Evolutionary conservation across 92 coral and sea anemone species (phyloP), one percentile per base, ranked within the genome.

Genomic region (Paragorgia papillata): DNA sequence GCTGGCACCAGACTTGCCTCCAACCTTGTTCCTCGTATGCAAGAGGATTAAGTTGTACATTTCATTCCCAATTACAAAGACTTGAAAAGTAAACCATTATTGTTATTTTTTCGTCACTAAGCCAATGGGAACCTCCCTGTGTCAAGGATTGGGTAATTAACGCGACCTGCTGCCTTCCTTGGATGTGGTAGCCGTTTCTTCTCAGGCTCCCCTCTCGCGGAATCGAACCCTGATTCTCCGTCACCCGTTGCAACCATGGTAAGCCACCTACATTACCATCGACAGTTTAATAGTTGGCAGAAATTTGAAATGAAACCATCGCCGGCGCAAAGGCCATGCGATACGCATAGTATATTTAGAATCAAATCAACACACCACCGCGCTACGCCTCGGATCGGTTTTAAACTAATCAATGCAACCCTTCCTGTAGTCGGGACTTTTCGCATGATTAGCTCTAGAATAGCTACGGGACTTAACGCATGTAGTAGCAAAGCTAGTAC

Each of bases 1-100:
- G 84, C 84, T 79, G 84, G 76, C 84, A 79, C 84, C 84, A 79
- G 85, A 80, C 85, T 80, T 80, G 79, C 85, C 79, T 80, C 73
- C 84, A 78, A 81, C 41, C n/a, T 71, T 5, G 80, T 37, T 73
- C 74, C 85, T 81, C 85, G 66, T 81, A n/a, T n/a, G n/a, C 43
- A 81, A 82, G 44, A 62, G 81, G 24, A 73, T 82, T 82, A 62
- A 46, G 54, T 73, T 82, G 75, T 82, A 74, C 86, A n/a, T n/a
- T n/a, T 82, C 86, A 82, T 60, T 82, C 86, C 75, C n/a, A 73
- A 82, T 82, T 73, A 48, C 86, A 74, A 74, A n/a, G 81, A 63
- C 81, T 51, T 62, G 1, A 2, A 25, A 60, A 73, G 66, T 44
- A n/a, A n/a, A n/a, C 76, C 84, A 54, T 74, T 44, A 58, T 81